Evolutionary conservation across 1,140 invertebrate genomes (phyloP).

Genomic region (Ylistrum balloti): DNA sequence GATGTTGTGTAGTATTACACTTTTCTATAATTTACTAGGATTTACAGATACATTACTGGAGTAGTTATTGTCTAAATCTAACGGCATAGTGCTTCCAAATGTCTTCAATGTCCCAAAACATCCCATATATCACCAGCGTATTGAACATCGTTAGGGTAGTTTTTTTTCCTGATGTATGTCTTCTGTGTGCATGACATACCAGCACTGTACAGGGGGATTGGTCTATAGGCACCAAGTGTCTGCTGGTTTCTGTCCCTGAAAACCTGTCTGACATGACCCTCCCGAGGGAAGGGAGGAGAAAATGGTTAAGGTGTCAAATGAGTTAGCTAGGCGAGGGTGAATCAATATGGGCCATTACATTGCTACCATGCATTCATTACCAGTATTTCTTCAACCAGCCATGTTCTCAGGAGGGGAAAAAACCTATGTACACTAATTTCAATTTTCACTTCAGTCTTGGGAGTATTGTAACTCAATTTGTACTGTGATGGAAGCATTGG

Average conservation of each 20-base stretch:
- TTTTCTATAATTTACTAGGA: neutral
- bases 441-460: constrained; percentile 1
- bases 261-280: constrained; percentile 24
- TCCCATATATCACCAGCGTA: neutral
- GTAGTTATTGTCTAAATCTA: constrained; percentile 30
- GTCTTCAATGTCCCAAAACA: constrained; percentile 22
- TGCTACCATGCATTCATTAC: constrained; percentile 11
- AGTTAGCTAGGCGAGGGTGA: constrained; percentile 30
- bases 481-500: neutral
- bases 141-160: constrained; percentile 38
- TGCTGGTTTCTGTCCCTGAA: constrained; percentile 13
- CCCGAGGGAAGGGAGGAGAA: constrained; percentile 1
- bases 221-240: neutral
- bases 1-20: neutral
- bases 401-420: neutral
- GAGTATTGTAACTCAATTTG: constrained; percentile 39
- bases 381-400: neutral
- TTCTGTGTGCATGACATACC: neutral
- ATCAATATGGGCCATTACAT: neutral
- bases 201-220: neutral
- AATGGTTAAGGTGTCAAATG: constrained; percentile 34
- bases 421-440: constrained; percentile 34
- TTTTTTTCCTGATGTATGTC: constrained; percentile 23
- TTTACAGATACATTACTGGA: neutral
- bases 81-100: neutral